Base-by-base conservation (phyloP, 2,113 vertebrate species). In the Vanacampus margaritifer region DNA sequence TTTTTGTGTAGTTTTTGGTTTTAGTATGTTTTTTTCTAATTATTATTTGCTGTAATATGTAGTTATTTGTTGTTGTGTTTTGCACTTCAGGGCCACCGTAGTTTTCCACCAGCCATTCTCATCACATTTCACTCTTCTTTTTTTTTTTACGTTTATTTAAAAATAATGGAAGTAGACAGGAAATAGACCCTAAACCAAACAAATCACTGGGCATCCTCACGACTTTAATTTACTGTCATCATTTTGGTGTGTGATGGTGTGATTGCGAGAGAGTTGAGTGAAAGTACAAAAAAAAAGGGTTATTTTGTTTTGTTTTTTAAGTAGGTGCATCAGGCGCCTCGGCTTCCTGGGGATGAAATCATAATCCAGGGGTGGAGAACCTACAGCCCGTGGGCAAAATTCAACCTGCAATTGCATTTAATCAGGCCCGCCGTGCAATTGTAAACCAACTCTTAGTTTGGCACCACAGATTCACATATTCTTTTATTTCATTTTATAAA, bases 211-310 rank as follows among this genome's bases (percentile, higher is more conserved):
- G 35, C 75, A 61, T 78, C 65, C 57, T 66, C 65, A 64, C 71
- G 46, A 64, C 60, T 3, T 68, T 35, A 0, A 28, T 75, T 67
- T 75, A 3, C 35, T 70, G 65, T 51, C 1, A 32, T 71, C 69
- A 13, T 84, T 74, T 71, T 72, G 76, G 69, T 82, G 77, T 65
- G 60, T 80, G 81, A 64, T 13, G 5, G 53, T 39, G 69, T 2
- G 28, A 51, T 41, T 71, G 77, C n/a, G 57, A 58, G 64, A 63
- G 8, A 64, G 65, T n/a, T 61, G 73, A 67, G 67, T 76, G 74
- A 67, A 19, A 14, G 65, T 64, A 11, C 7, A 69, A 28, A 71
- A 80, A 64, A 28, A 57, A 35, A 21, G 16, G 17, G 8, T 32
- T 32, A 32, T n/a, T n/a, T n/a, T n/a, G 28, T 32, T 32, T 32